phyloP scores from a whole-genome alignment of 2,797 vertebrate species.

The Mormyrops attenuatus region DNA sequence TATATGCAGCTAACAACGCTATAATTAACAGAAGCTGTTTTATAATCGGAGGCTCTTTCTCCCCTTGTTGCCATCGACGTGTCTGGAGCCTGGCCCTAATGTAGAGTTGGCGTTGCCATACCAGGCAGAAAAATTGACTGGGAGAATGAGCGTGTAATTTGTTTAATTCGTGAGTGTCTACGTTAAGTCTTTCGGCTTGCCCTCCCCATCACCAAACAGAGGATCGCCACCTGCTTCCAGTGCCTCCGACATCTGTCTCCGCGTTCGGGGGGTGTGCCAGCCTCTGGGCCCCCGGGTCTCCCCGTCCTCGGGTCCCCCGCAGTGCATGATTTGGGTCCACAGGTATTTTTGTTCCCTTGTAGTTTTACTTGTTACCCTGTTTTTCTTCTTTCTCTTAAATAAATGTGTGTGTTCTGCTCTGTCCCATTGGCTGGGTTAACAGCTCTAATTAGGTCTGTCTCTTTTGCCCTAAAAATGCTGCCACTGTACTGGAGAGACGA shows the following conservation, averaged over 20 bases:
- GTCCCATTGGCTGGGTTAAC: background rate
- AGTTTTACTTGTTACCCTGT: background rate
- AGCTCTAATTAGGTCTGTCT: background rate
- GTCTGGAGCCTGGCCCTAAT: background rate
- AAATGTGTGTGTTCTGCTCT: background rate
- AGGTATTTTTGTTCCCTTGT: background rate
- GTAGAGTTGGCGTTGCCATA: background rate
- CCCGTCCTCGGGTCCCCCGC: conserved; percentile 22
- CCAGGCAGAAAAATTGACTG: conserved; percentile 43
- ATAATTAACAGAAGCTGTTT: conserved; percentile 64
- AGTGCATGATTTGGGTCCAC: background rate
- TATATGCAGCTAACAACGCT: conserved; percentile 60
- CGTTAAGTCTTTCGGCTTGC: conserved; percentile 36
- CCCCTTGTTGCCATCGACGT: background rate
- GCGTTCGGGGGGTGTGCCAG: conserved; percentile 26
- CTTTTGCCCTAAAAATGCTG: background rate
- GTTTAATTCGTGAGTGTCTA: conserved; percentile 67
- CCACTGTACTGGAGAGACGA: background rate
- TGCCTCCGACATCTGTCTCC: conserved; percentile 55
- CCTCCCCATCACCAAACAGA: conserved; percentile 43
- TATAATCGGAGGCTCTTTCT: conserved; percentile 40
- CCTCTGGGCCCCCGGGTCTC: background rate
- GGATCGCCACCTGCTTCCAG: conserved; percentile 47
- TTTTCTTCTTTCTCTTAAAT: background rate
- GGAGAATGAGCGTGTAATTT: conserved; percentile 61